phyloP scores from a whole-genome alignment of 1,140 invertebrate genomes.

The Thaumetopoea pityocampa region DNA sequence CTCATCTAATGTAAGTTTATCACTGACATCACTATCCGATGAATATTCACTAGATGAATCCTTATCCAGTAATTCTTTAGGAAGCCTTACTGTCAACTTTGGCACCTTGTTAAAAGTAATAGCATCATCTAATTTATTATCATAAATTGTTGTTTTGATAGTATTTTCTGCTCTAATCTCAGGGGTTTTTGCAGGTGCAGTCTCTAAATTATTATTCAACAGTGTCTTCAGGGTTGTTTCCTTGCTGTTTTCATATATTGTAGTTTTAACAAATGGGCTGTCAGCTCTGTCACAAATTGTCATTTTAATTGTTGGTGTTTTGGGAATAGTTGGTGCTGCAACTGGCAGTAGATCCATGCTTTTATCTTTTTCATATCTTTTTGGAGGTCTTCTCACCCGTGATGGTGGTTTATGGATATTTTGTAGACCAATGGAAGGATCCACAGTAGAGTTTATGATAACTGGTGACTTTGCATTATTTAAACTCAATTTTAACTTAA shows the following conservation, averaged over 20 bases:
- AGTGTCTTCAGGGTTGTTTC: constrained; percentile 53
- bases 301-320: constrained; percentile 62
- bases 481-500: constrained; percentile 65
- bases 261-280: constrained; percentile 67
- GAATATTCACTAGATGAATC: constrained; percentile 74
- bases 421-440: constrained; percentile 59
- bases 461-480: constrained; percentile 68
- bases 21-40: constrained; percentile 77
- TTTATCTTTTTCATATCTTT: constrained; percentile 63
- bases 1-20: constrained; percentile 74
- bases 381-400: constrained; percentile 62
- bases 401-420: constrained; percentile 59
- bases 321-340: constrained; percentile 22
- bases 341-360: constrained; percentile 14
- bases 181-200: constrained; percentile 24
- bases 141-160: constrained; percentile 66
- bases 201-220: constrained; percentile 59
- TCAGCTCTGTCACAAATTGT: constrained; percentile 71
- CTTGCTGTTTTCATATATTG: constrained; percentile 61
- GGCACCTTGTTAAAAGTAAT: constrained; percentile 70
- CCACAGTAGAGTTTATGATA: constrained; percentile 69
- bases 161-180: constrained; percentile 49
- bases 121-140: constrained; percentile 60
- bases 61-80: constrained; percentile 70
- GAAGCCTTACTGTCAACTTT: constrained; percentile 70